Evolutionary conservation across 2,113 vertebrate genomes (phyloP), one percentile per base, ranked within the genome.

Genomic region (Australoheros scitulus): DNA sequence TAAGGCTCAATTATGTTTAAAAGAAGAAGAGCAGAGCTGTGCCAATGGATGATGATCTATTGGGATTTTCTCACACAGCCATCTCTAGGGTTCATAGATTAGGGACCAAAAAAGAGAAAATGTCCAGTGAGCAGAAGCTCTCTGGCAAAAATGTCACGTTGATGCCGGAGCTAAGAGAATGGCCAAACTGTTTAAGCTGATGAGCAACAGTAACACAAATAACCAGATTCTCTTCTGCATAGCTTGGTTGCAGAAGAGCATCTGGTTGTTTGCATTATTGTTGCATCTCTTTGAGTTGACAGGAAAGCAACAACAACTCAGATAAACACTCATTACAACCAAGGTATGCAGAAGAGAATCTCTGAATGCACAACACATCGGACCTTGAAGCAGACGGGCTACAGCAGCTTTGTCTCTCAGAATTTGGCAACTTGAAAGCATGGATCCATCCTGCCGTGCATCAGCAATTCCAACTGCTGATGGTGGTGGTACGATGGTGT

Each of bases 71-170:
- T 36, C 36, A 65, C 36, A 65, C 36, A 24, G 24, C 63, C n/a
- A 65, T 65, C n/a, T 38, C n/a, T 24, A 24, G 8, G 36, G 36
- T 38, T 38, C 2, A 38, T 9, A 38, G 36, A 7, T 34, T 6
- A 34, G 5, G 6, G 32, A n/a, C 6, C 32, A 1, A 34, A 34
- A 6, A 34, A 34, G 32, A 34, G 32, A 34, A 34, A 34, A 34
- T 34, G 6, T 36, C 63, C 61, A 65, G 61, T 41, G 0, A 1
- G 1, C 36, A 41, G 61, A 3, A 1, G 61, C 24, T 24, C 36
- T 43, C 5, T 41, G n/a, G n/a, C 13, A 65, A 43, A 24, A 10
- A 43, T 0, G n/a, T n/a, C 36, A 41, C 1, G 2, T 64, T 9
- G 22, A 43, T 0, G 13, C 36, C 1, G 2, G 7, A 65, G n/a